A percentile compares a stretch with the other conserved stretches of the same genome.
Evolutionary conservation across 2,113 vertebrate genomes (phyloP).

Genomic region (Calonectris borealis): DNA sequence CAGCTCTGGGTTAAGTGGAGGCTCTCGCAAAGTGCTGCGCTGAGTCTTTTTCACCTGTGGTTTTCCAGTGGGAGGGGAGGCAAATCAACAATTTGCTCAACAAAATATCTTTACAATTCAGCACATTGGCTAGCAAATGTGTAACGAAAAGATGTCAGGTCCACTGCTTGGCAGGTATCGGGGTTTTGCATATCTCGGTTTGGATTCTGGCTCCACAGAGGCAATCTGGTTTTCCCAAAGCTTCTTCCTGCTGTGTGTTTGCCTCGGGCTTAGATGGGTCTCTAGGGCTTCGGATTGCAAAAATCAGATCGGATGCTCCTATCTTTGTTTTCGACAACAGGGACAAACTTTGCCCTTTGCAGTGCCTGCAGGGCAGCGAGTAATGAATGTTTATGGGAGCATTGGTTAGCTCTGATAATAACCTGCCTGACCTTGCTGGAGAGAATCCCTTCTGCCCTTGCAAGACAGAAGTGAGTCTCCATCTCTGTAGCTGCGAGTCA

Average conservation of each 20-base stretch:
- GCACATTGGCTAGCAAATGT: not conserved
- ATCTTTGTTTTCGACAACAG: conserved; percentile 25
- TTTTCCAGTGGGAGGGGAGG: not conserved
- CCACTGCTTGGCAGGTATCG: not conserved
- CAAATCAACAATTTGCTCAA: not conserved
- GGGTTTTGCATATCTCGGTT: not conserved
- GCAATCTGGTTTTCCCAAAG: not conserved
- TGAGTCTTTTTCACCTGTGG: not conserved
- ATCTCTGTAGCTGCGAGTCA: not conserved
- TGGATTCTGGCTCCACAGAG: not conserved
- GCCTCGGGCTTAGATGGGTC: not conserved
- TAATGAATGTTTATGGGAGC: conserved; percentile 28
- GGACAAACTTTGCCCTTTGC: conserved; percentile 40
- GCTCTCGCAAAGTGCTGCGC: not conserved
- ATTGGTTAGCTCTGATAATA: not conserved
- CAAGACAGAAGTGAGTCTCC: not conserved
- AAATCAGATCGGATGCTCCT: not conserved
- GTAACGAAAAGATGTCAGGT: not conserved
- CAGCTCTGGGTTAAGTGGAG: not conserved
- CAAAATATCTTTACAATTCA: not conserved
- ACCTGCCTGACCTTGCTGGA: conserved; percentile 33
- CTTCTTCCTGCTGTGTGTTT: conserved; percentile 39
- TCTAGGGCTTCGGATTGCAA: not conserved
- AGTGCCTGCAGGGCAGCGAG: not conserved
- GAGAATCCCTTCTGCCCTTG: conserved; percentile 44